Base-by-base conservation (phyloP, 30 jellyfish, hydroid and myxozoan species). In the Nemopilema nomurai region DNA sequence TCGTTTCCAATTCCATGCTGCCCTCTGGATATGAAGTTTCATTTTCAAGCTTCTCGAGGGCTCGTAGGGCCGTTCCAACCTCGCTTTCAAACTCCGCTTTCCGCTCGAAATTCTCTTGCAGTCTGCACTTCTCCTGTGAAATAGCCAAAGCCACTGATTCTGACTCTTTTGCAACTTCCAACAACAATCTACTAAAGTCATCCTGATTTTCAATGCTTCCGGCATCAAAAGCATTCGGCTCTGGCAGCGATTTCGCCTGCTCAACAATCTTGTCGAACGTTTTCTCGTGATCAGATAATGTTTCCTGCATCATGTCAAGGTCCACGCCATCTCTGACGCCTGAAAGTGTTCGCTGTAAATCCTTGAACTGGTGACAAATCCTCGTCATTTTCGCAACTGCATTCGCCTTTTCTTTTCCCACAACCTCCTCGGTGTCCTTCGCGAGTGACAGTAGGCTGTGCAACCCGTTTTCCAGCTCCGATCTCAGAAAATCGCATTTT, bases 61-160 rank as follows among this genome's bases (percentile, higher is more conserved):
- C 76, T 9, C 51, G 30, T 29, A 66, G 65, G 0, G 79, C 81
- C 30, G 51, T 28, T 18, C 26, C 72, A 23, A 79, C 17, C 66
- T 79, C 89, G 20, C 65, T 24, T 66, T 79, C 89, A 23, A 79
- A 20, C 27, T 13, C n/a, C 65, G 4, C 18, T 27, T 79, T 79
- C 9, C 81, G 53, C 49, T 65, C 62, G 9, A 0, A 29, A 30
- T 63, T 50, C 28, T 49, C 21, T 27, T 18, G 16, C 26, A 79
- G 4, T 62, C 27, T 16, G 4, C 62, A 65, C 31, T 73, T 79
- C 25, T 79, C 80, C 33, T 25, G 16, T 0, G 20, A 26, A 20
- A 71, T 51, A 17, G 13, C 49, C 17, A 19, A 51, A 71, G 81
- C 6, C 20, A 71, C 49, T 31, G 63, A 17, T 9, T 71, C 81